A percentile compares a stretch with the other conserved stretches of the same genome.
These are phyloP conservation scores for Tautogolabrus adspersus DNA, from an alignment of 2,113 vertebrate species.

Conservation along the genomic window DNA sequence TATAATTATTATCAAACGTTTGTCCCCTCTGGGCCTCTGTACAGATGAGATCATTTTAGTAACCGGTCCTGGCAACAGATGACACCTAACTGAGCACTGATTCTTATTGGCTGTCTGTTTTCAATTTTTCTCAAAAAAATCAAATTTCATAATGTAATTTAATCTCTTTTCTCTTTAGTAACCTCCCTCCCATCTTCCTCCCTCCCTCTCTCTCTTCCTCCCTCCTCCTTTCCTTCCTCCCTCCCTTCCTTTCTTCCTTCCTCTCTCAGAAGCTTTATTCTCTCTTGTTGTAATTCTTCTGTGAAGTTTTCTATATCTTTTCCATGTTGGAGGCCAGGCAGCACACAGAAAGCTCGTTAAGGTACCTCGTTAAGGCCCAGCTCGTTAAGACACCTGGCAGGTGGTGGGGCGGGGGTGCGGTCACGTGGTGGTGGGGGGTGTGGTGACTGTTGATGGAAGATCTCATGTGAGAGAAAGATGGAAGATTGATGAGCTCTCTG, in stretches of 20 bases:
- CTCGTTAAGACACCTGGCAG: constrained; percentile 16
- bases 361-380: background rate
- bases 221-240: background rate
- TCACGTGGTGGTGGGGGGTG: background rate
- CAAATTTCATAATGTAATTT: no score
- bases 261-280: background rate
- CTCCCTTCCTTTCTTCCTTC: background rate
- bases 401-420: background rate
- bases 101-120: constrained; percentile 17
- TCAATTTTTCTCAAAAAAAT: background rate
- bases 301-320: no score
- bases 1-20: background rate
- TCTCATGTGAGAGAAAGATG: constrained; percentile 35
- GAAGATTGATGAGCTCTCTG: constrained; percentile 44
- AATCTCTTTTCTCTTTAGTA: no score
- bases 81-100: background rate
- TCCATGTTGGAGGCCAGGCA: background rate
- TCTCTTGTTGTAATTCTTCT: background rate
- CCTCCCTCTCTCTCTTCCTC: no score
- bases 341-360: constrained; percentile 18
- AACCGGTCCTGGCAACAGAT: background rate
- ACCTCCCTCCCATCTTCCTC: no score
- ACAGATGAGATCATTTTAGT: background rate
- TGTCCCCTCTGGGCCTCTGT: constrained; percentile 11
- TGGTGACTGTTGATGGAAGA: constrained; percentile 63